Evolutionary conservation across 2,888 invertebrate genomes (phyloP).

Genomic region (Drosophila prolongata): DNA sequence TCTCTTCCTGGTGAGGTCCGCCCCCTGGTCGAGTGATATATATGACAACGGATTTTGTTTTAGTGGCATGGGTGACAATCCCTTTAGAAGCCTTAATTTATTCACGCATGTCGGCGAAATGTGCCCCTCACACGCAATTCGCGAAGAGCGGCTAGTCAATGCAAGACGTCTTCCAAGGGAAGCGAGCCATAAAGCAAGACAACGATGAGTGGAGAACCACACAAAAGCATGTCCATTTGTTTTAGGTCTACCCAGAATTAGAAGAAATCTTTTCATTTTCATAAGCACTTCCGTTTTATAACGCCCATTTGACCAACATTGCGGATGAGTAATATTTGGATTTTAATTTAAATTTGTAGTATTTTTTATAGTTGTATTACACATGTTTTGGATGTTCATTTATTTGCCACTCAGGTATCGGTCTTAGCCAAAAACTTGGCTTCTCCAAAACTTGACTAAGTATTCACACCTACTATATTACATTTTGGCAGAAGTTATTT

Average conservation of each 20-base stretch:
- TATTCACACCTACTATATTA: too few relatives aligned
- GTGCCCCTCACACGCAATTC: constrained; percentile 73
- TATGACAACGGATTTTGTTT: constrained; percentile 76
- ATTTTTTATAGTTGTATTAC: too few relatives aligned
- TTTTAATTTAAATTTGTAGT: too few relatives aligned
- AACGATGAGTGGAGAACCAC: background rate
- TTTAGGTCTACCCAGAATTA: too few relatives aligned
- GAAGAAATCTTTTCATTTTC: too few relatives aligned
- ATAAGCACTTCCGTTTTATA: too few relatives aligned
- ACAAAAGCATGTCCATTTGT: background rate
- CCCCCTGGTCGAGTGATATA: constrained; percentile 68
- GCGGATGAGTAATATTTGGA: background rate
- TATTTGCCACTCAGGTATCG: too few relatives aligned
- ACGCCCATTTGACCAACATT: background rate
- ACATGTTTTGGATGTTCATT: too few relatives aligned
- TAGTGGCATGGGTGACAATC: constrained; percentile 78
- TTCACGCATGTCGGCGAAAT: constrained; percentile 75
- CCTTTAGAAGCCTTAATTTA: constrained; percentile 74
- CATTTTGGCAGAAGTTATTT: too few relatives aligned
- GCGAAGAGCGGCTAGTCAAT: constrained; percentile 26
- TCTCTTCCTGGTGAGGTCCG: constrained; percentile 1
- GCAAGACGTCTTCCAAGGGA: background rate
- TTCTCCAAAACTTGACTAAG: too few relatives aligned
- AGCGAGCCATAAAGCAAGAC: background rate
- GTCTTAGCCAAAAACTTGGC: too few relatives aligned